phyloP scores from a whole-genome alignment of 2,113 vertebrate genomes.

The Salvelinus fontinalis region DNA sequence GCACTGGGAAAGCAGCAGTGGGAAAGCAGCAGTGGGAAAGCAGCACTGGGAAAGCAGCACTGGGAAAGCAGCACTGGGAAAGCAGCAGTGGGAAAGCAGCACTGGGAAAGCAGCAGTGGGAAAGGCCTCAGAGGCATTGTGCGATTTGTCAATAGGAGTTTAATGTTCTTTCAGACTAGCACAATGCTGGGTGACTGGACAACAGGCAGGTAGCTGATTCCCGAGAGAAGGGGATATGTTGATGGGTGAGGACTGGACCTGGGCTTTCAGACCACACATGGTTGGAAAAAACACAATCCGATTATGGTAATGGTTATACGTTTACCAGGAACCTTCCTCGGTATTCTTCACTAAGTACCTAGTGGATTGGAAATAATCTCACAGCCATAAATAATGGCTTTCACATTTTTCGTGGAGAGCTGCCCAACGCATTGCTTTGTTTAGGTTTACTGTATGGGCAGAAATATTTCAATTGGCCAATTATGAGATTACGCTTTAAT shows the following conservation, averaged over 20 bases:
- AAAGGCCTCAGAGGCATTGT: not conserved
- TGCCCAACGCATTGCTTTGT: slow-evolving; percentile 39
- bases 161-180: not conserved
- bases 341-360: slow-evolving; percentile 27
- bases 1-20: not conserved
- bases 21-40: not conserved
- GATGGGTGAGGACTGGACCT: not conserved
- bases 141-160: not conserved
- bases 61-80: not conserved
- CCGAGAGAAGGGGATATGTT: not conserved
- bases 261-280: slow-evolving; percentile 21
- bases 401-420: slow-evolving; percentile 30
- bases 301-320: slow-evolving; percentile 17
- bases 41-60: not conserved
- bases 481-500: slow-evolving; percentile 39
- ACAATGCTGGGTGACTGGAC: not conserved
- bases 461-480: slow-evolving; percentile 4
- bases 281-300: not conserved
- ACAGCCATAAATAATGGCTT: slow-evolving; percentile 37
- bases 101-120: not conserved
- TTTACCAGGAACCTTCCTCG: slow-evolving; percentile 33
- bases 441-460: slow-evolving; percentile 25
- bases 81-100: not conserved
- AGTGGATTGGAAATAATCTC: slow-evolving; percentile 46
- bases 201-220: not conserved